phyloP scores from a whole-genome alignment of 2,797 vertebrate genomes.

The Gymnothorax javanicus region DNA sequence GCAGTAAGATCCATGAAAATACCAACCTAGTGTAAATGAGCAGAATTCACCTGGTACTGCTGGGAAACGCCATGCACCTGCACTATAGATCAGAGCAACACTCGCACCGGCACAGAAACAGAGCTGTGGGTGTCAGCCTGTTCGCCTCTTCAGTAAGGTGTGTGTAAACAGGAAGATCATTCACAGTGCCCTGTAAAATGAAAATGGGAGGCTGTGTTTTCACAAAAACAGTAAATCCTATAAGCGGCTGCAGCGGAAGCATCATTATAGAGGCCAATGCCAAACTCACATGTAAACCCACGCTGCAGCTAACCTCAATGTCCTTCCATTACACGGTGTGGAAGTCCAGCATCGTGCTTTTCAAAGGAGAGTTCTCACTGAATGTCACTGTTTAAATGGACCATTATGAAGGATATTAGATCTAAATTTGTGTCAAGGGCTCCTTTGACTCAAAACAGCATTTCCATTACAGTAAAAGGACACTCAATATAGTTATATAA shows the following conservation, averaged over 20 bases:
- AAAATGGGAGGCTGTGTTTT: neutral
- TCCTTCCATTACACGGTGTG: neutral
- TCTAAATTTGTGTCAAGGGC: constrained; percentile 30
- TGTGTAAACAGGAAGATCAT: constrained; percentile 19
- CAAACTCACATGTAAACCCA: constrained; percentile 15
- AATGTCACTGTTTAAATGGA: neutral
- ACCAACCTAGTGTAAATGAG: no score
- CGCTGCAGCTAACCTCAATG: constrained; percentile 7
- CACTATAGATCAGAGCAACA: no score
- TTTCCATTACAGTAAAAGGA: constrained; percentile 27
- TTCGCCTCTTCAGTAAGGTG: constrained; percentile 46
- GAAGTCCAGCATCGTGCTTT: constrained; percentile 8
- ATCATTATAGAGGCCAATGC: neutral
- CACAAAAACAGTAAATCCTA: neutral
- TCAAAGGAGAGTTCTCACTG: neutral
- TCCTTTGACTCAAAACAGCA: constrained; percentile 31
- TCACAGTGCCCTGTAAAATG: constrained; percentile 5
- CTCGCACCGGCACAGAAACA: no score
- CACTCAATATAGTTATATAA: constrained; percentile 31
- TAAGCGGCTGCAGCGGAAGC: neutral
- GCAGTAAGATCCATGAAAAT: no score
- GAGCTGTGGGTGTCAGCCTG: constrained; percentile 36
- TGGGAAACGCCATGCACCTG: no score
- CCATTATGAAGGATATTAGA: neutral
- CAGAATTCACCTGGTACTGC: no score